Evolutionary conservation across 2,113 vertebrate genomes (phyloP).

Genomic region (Capra hircus): DNA sequence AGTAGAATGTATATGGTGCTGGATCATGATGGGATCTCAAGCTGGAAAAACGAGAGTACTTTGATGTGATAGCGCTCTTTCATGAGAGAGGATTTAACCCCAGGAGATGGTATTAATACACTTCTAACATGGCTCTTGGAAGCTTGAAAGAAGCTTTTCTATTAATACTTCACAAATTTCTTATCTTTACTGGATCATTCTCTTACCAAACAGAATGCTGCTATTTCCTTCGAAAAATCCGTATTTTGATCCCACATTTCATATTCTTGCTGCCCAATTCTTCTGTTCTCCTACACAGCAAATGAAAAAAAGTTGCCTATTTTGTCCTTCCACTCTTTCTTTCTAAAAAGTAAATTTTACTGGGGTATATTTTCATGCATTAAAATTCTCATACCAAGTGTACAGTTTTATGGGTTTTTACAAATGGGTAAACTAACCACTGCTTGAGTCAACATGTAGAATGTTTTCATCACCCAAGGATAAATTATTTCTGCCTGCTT

Average conservation of each 20-base stretch:
- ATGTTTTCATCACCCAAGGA: not conserved
- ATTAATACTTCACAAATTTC: not conserved
- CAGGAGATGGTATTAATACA: not conserved
- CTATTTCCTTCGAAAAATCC: not conserved
- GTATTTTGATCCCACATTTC: not conserved
- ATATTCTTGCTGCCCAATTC: not conserved
- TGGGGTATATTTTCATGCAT: not conserved
- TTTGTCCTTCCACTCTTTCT: not conserved
- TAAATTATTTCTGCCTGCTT: not conserved
- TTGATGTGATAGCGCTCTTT: not conserved
- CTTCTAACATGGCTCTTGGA: not conserved
- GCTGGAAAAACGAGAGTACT: not conserved
- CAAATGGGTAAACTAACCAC: not conserved
- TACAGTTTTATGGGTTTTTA: not conserved
- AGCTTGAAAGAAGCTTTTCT: not conserved
- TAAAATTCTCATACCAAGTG: not conserved
- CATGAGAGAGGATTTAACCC: not conserved
- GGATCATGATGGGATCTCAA: accelerated
- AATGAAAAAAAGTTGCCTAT: not conserved
- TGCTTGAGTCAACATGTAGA: not conserved
- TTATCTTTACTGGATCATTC: not conserved
- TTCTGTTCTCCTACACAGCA: not conserved
- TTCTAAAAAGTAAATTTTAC: not conserved
- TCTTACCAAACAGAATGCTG: not conserved
- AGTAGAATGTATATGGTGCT: not conserved